phyloP scores from a whole-genome alignment of 2,888 invertebrate species.

The Parthenolecanium corni region DNA sequence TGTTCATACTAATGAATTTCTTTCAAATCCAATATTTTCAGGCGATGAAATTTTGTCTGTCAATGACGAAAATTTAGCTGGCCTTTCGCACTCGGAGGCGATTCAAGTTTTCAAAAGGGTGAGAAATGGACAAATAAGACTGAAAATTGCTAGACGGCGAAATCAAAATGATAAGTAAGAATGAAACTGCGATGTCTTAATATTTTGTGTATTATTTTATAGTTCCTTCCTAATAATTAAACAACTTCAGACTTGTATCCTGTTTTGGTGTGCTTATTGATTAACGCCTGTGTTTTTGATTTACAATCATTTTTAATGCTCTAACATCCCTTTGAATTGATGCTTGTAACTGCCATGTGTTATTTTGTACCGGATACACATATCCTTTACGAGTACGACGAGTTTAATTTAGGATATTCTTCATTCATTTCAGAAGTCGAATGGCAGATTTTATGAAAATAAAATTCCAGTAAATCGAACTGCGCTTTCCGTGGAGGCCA shows the following conservation, averaged over 20 bases:
- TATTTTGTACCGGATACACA: too few species aligned
- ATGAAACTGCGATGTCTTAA: not conserved
- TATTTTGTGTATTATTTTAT: too few species aligned
- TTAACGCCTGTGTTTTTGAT: too few species aligned
- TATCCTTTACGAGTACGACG: too few species aligned
- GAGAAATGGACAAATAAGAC: conserved; percentile 41
- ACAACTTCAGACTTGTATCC: too few species aligned
- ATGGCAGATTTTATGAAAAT: conserved; percentile 22
- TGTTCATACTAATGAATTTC: too few species aligned
- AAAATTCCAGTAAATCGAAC: conserved; percentile 12
- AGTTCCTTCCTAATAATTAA: too few species aligned
- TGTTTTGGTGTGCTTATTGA: too few species aligned
- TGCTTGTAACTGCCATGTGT: too few species aligned
- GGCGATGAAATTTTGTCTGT: conserved; percentile 44
- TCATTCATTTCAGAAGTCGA: conserved; percentile 7
- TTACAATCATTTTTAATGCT: too few species aligned
- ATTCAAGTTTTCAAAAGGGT: conserved; percentile 43
- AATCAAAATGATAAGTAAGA: conserved; percentile 22
- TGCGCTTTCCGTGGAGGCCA: too few species aligned
- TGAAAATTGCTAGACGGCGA: conserved; percentile 37
- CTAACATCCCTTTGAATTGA: too few species aligned
- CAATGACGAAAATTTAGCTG: conserved; percentile 41
- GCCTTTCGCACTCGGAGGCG: conserved; percentile 43
- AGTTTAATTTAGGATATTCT: not conserved
- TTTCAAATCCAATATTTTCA: conserved; percentile 34